These are phyloP conservation scores for Calliphora vicina DNA, from an alignment of 1,140 invertebrate genomes.

Conservation along the genomic window DNA sequence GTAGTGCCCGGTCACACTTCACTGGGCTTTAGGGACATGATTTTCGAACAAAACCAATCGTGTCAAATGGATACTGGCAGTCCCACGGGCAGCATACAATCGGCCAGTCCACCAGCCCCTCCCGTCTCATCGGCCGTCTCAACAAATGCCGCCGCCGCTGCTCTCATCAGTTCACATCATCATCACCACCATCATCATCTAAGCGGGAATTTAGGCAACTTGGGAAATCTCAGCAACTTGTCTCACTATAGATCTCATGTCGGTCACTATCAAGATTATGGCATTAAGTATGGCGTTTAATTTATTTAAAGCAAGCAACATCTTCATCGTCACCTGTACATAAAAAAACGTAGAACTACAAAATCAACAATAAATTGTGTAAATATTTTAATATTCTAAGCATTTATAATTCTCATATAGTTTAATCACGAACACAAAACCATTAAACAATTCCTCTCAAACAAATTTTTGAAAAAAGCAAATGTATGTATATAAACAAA, in stretches of 20 bases:
- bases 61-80: constrained; percentile 62
- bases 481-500: too few relatives aligned
- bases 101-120: constrained; percentile 55
- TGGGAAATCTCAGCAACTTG: constrained; percentile 58
- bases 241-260: constrained; percentile 61
- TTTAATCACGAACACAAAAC: neutral
- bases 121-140: constrained; percentile 45
- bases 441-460: neutral
- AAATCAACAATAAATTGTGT: neutral
- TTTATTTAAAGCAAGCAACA: neutral
- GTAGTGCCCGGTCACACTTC: constrained; percentile 44
- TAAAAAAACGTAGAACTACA: neutral
- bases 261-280: constrained; percentile 62
- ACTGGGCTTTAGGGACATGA: constrained; percentile 61
- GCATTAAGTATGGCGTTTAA: constrained; percentile 63
- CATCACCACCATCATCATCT: constrained; percentile 60
- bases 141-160: constrained; percentile 53
- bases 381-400: neutral
- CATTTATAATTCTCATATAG: constrained; percentile 1
- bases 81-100: constrained; percentile 59
- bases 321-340: neutral
- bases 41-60: constrained; percentile 61
- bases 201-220: constrained; percentile 58
- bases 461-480: neutral
- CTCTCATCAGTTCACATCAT: constrained; percentile 56